Percentiles rank a stretch among this genome's conserved stretches.
These are phyloP conservation scores for Gymnothorax javanicus DNA, from an alignment of 2,797 vertebrate genomes.

Conservation along the genomic window DNA sequence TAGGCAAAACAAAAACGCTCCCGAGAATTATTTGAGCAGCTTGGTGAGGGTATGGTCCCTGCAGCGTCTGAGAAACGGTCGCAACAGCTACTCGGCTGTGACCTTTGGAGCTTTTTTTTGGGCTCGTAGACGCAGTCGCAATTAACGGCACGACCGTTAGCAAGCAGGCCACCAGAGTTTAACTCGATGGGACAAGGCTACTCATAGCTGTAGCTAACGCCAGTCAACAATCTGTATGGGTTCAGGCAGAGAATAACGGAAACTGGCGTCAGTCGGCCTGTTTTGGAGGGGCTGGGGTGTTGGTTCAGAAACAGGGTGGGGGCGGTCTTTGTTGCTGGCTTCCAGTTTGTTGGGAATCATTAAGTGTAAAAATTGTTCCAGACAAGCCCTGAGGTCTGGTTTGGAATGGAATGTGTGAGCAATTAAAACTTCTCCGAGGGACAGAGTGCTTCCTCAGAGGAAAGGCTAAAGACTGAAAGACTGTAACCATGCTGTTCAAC, in stretches of 20 bases:
- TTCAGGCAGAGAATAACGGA: not conserved
- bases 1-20: not conserved
- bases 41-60: not conserved
- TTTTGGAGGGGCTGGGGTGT: not conserved
- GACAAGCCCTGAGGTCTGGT: not conserved
- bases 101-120: not conserved
- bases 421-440: not conserved
- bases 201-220: not conserved
- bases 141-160: not conserved
- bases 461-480: not conserved
- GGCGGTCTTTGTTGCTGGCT: not conserved
- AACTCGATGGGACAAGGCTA: not conserved
- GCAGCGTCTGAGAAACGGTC: not conserved
- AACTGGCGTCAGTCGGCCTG: not conserved
- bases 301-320: not conserved
- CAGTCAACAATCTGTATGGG: not conserved
- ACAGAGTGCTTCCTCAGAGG: not conserved
- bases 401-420: constrained; percentile 3
- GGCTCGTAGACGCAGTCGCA: not conserved
- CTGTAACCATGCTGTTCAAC: too few species aligned
- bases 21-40: not conserved
- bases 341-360: not conserved
- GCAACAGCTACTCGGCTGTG: not conserved
- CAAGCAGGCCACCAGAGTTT: not conserved
- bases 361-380: constrained; percentile 6